phyloP scores from a whole-genome alignment of 2,113 vertebrate genomes.

The Oxyruncus cristatus region DNA sequence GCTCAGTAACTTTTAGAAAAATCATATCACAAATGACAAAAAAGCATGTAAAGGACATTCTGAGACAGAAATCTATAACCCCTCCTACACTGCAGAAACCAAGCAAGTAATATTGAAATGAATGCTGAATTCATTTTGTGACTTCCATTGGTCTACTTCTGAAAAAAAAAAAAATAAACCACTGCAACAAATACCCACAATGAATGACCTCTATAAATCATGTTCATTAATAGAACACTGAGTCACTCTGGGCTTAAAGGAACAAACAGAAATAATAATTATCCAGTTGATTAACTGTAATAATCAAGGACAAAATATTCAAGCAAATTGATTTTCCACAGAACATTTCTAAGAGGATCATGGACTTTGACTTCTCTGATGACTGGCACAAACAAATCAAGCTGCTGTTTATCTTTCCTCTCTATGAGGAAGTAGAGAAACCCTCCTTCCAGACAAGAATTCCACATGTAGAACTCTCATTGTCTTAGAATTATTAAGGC shows the following conservation, averaged over 20 bases:
- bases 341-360: not conserved
- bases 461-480: not conserved
- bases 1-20: not conserved
- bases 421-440: not conserved
- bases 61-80: not conserved
- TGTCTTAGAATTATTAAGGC: not conserved
- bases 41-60: not conserved
- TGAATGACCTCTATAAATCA: not conserved
- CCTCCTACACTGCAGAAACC: not conserved
- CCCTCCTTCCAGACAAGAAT: not conserved
- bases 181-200: not conserved
- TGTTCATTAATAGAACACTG: not conserved
- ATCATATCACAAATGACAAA: not conserved
- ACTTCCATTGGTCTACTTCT: not conserved
- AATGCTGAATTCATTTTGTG: not conserved
- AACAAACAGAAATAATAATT: not conserved
- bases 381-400: not conserved
- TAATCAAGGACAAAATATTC: not conserved
- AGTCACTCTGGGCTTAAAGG: not conserved
- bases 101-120: not conserved
- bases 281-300: not conserved
- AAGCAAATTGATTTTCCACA: not conserved
- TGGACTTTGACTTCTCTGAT: not conserved
- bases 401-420: not conserved
- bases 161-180: not conserved